Base-by-base conservation (phyloP, 2,888 invertebrate genomes). In the Hoplodrina ambigua region DNA sequence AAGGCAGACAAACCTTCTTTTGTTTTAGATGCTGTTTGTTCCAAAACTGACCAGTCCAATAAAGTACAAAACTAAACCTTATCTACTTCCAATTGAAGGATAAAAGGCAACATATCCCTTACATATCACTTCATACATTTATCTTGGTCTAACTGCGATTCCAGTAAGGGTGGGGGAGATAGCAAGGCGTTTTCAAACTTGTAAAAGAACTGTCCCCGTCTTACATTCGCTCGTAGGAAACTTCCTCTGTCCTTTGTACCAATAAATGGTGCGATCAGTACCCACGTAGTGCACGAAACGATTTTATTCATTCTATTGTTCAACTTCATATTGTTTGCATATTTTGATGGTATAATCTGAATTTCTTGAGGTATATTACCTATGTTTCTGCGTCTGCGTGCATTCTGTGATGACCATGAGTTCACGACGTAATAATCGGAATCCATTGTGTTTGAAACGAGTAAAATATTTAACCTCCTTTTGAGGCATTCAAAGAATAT, bases 261-360 rank as follows among this genome's bases (percentile, higher is more conserved):
- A 93, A 94, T 94, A 94, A 94, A 94, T 93, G 94, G 91, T 86
- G 88, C 91, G 93, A 93, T 93, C 91, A 91, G 89, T 90, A 85
- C 89, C 85, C 87, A 88, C 87, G 37, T 19, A 87, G 88, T 87
- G 86, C 88, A 87, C 88, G 89, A 88, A 91, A 89, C 90, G 90
- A 91, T 91, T 89, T 89, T 87, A 86, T 89, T 86, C 83, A 80
- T 78, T 80, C 60, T 82, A 67, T 83, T 82, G 78, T 85, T 63
- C 56, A 69, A 80, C 69, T 86, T 87, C 86, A 83, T 86, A 86
- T 72, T 75, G 64, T 71, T 74, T 73, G 57, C 30, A 62, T 67
- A 72, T 72, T 66, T 71, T 72, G 44, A 72, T 55, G 20, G 66
- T 53, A 46, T 68, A 68, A 53, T 68, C 41, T 50, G 49, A 46